Evolutionary conservation across 2,888 invertebrate species (phyloP).

Genomic region (Zootermopsis nevadensis): DNA sequence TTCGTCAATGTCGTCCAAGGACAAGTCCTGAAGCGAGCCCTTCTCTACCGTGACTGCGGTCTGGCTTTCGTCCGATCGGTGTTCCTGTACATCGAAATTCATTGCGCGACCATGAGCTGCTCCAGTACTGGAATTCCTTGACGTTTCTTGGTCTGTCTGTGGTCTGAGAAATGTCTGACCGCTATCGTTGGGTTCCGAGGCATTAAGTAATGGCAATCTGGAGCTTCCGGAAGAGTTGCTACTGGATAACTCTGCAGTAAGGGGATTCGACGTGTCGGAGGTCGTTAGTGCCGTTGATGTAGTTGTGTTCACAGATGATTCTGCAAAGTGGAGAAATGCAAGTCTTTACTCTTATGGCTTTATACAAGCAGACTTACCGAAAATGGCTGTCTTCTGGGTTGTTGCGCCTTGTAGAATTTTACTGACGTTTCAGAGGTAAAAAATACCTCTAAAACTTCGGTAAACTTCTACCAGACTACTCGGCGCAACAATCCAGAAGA

Average conservation of each 20-base stretch:
- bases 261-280: not conserved
- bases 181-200: not conserved
- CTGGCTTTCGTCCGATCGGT: not conserved
- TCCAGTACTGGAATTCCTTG: constrained; percentile 9
- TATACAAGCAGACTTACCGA: no score
- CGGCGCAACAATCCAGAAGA: no score
- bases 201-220: not conserved
- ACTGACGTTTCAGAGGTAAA: no score
- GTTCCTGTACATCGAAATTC: constrained; percentile 9
- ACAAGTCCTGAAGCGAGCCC: constrained; percentile 50
- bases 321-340: not conserved
- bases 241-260: not conserved
- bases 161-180: not conserved
- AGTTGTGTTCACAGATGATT: not conserved
- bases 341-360: no score
- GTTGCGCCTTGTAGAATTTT: no score
- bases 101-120: constrained; percentile 19
- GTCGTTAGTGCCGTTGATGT: constrained; percentile 8
- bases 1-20: constrained; percentile 50
- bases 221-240: not conserved
- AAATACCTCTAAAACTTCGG: no score
- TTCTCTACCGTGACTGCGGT: constrained; percentile 13
- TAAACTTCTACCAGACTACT: no score
- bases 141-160: constrained; percentile 8
- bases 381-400: no score